Conservation (phyloP, 2,888 invertebrate genomes). For the Pyrochroa serraticornis region DNA sequence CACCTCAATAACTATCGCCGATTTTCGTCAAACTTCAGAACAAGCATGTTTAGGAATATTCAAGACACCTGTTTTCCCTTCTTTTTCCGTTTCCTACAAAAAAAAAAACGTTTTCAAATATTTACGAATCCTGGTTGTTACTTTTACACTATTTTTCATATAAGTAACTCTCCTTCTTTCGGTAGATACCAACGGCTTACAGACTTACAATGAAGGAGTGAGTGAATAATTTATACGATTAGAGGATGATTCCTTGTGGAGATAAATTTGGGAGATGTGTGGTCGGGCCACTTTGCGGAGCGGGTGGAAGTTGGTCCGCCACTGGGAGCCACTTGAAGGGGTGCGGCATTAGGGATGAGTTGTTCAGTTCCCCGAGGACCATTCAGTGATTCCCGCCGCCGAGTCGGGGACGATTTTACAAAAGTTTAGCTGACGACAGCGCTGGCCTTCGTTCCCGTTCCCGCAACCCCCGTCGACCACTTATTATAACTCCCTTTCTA, state of each 20-base stretch:
- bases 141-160: too few species aligned
- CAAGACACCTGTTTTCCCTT: too few species aligned
- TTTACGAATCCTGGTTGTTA: too few species aligned
- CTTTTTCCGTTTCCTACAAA: too few species aligned
- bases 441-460: slow-evolving; percentile 8
- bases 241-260: too few species aligned
- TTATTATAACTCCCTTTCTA: slow-evolving; percentile 21
- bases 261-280: neutral
- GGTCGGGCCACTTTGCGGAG: neutral
- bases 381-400: slow-evolving; percentile 36
- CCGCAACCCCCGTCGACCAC: slow-evolving; percentile 2
- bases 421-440: slow-evolving; percentile 37
- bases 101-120: too few species aligned
- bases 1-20: neutral
- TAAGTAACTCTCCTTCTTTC: too few species aligned
- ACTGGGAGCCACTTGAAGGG: slow-evolving; percentile 4
- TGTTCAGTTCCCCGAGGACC: slow-evolving; percentile 35
- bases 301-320: neutral
- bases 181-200: too few species aligned
- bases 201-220: too few species aligned
- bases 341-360: slow-evolving; percentile 34
- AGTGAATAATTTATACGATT: too few species aligned
- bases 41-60: too few species aligned
- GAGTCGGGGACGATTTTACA: slow-evolving; percentile 35
- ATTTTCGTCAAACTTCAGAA: too few species aligned